phyloP scores from a whole-genome alignment of 1,140 invertebrate species.

The Anastrepha obliqua region DNA sequence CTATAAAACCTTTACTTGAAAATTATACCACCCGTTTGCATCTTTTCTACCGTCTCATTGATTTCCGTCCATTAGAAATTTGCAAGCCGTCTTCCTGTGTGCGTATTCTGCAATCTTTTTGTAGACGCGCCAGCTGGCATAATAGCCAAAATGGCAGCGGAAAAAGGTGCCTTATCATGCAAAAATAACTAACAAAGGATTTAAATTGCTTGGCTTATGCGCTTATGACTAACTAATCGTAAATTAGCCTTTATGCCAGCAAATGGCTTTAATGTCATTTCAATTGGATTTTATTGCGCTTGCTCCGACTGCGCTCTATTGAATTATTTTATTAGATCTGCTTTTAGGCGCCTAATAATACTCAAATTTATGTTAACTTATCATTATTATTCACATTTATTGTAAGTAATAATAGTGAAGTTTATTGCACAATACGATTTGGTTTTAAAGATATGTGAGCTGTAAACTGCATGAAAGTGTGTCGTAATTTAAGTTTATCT shows the following conservation, averaged over 20 bases:
- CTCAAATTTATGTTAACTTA: background rate
- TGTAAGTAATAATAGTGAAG: background rate
- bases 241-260: conserved; percentile 38
- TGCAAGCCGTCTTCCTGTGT: background rate
- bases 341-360: conserved; percentile 26
- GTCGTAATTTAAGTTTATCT: background rate
- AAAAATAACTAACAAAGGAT: conserved; percentile 20
- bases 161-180: conserved; percentile 21
- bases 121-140: background rate
- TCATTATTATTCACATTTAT: background rate
- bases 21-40: background rate
- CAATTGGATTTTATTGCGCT: conserved; percentile 40
- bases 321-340: background rate
- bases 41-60: background rate
- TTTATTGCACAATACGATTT: background rate
- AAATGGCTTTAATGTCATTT: conserved; percentile 47
- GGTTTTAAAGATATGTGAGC: background rate
- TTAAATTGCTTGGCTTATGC: conserved; percentile 36
- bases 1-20: background rate
- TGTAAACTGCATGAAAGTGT: background rate
- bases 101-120: background rate
- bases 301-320: background rate
- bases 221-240: background rate
- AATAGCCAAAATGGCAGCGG: background rate
- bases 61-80: background rate